A percentile compares a stretch with the other conserved stretches of the same genome.
Conservation (phyloP, 2,888 invertebrate genomes). For the Aromia moschata region DNA sequence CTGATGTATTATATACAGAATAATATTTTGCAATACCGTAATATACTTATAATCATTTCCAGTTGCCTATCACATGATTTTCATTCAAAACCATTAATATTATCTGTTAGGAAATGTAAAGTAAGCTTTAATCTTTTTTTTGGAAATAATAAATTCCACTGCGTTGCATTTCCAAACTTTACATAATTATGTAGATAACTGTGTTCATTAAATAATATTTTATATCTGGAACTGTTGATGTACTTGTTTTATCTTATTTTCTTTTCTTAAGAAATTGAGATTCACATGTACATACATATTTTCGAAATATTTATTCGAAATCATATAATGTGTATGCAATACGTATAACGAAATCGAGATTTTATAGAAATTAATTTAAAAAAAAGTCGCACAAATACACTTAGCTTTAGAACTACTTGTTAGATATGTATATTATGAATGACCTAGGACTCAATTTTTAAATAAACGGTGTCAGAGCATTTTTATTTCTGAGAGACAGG, state of each 20-base stretch:
- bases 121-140: not conserved
- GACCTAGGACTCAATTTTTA: not conserved
- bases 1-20: no score
- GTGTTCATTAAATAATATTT: no score
- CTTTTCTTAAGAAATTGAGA: not conserved
- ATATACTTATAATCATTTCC: no score
- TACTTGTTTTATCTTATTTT: no score
- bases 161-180: not conserved
- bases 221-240: no score
- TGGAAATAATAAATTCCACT: not conserved
- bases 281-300: not conserved
- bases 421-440: no score
- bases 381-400: not conserved
- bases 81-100: not conserved
- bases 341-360: not conserved
- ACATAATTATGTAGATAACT: no score
- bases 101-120: not conserved
- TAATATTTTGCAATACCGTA: not conserved
- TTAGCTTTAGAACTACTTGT: not conserved
- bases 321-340: not conserved
- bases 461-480: not conserved
- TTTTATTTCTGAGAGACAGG: not conserved
- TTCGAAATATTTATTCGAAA: not conserved
- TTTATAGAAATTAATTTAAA: slow-evolving; percentile 1
- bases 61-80: not conserved